Conservation (phyloP, 2,888 invertebrate species). For the Notodromas monacha region DNA sequence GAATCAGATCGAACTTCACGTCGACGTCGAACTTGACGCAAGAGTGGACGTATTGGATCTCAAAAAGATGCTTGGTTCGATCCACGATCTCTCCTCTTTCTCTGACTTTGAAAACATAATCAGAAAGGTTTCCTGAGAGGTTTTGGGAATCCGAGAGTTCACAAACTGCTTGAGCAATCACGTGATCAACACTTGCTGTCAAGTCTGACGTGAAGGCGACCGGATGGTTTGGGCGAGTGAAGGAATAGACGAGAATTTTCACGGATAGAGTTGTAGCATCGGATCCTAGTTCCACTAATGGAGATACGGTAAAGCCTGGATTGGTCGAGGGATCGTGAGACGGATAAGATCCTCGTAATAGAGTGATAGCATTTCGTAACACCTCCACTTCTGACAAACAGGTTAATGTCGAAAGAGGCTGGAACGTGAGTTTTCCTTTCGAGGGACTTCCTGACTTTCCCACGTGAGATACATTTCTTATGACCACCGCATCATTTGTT, state of each 20-base stretch:
- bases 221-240: not conserved
- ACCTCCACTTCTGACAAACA: not conserved
- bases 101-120: slow-evolving; percentile 41
- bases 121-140: slow-evolving; percentile 12
- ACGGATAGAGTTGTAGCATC: slow-evolving; percentile 59
- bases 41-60: slow-evolving; percentile 70
- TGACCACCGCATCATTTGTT: no score
- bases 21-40: slow-evolving; percentile 74
- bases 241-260: slow-evolving; percentile 21
- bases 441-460: no score
- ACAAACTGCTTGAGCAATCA: slow-evolving; percentile 47
- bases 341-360: slow-evolving; percentile 20
- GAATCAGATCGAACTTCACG: slow-evolving; percentile 30
- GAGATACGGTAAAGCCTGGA: slow-evolving; percentile 57
- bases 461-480: no score
- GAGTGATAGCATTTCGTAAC: not conserved
- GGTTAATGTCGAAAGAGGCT: no score
- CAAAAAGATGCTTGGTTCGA: slow-evolving; percentile 43
- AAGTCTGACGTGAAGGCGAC: slow-evolving; percentile 5
- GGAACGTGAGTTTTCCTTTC: no score
- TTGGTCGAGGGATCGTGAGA: slow-evolving; percentile 42
- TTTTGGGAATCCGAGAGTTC: no score
- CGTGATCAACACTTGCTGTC: slow-evolving; percentile 25
- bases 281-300: slow-evolving; percentile 44
- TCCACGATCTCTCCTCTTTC: slow-evolving; percentile 63